Evolutionary conservation across 2,113 vertebrate genomes (phyloP).

Genomic region (Sturnus vulgaris): DNA sequence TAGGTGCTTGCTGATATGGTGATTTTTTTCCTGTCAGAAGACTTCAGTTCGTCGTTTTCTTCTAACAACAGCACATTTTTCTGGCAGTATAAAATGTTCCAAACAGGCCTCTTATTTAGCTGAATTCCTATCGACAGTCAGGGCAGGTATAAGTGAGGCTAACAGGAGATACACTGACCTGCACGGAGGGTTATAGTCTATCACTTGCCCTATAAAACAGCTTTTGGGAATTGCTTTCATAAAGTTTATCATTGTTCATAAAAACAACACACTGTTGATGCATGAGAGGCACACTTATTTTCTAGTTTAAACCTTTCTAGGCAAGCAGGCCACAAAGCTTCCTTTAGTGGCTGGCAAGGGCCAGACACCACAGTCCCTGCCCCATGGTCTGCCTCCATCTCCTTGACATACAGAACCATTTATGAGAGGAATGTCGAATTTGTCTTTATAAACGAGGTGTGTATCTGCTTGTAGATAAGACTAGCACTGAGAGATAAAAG

Average conservation of each 20-base stretch:
- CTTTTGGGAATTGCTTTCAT: not conserved
- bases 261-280: not conserved
- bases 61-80: not conserved
- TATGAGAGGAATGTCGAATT: no score
- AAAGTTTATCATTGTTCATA: not conserved
- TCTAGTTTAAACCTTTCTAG: not conserved
- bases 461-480: no score
- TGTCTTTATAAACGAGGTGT: no score
- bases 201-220: not conserved
- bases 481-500: no score
- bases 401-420: not conserved
- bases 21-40: not conserved
- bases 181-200: not conserved
- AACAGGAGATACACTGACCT: not conserved
- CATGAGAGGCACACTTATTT: not conserved
- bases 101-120: not conserved
- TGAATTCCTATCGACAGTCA: not conserved
- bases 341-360: not conserved
- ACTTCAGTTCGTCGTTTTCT: not conserved
- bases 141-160: not conserved
- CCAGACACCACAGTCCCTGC: not conserved
- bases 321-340: not conserved
- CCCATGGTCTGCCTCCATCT: not conserved
- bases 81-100: not conserved
- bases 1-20: not conserved